A percentile compares a stretch with the other conserved stretches of the same genome.
These are phyloP conservation scores for Fragum fragum DNA, from an alignment of 2,888 invertebrate species.

Conservation along the genomic window DNA sequence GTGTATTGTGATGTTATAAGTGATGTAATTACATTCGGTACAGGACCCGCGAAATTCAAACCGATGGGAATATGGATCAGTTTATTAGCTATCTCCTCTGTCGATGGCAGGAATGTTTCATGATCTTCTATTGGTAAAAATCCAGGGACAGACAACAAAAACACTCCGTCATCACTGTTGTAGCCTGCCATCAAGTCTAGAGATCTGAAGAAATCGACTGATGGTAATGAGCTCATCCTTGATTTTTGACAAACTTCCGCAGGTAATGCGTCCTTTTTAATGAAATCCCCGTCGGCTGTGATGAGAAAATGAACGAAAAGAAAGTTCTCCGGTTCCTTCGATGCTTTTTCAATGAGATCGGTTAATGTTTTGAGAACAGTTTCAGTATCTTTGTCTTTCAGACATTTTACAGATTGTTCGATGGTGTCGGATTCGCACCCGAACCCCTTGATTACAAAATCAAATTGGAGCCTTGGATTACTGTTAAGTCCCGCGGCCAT, in stretches of 20 bases:
- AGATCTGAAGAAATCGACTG: slow-evolving; percentile 42
- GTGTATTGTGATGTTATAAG: slow-evolving; percentile 21
- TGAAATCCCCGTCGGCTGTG: slow-evolving; percentile 3
- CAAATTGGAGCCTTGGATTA: slow-evolving; percentile 11
- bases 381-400: slow-evolving; percentile 6
- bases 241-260: background rate
- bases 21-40: background rate
- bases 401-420: background rate
- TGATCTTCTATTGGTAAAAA: slow-evolving; percentile 2
- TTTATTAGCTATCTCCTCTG: background rate
- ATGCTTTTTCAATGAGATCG: background rate
- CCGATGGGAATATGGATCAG: background rate
- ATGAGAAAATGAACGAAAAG: slow-evolving; percentile 6
- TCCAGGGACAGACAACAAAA: slow-evolving; percentile 14
- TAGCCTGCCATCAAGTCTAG: slow-evolving; percentile 66
- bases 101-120: background rate
- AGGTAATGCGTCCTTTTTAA: background rate
- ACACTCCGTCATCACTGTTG: slow-evolving; percentile 67
- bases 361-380: background rate
- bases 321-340: background rate
- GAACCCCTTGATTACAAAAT: slow-evolving; percentile 13
- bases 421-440: slow-evolving; percentile 4
- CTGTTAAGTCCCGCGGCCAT: background rate
- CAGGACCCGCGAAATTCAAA: background rate
- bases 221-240: background rate